These are phyloP conservation scores for Syrphus vitripennis DNA, from an alignment of 2,888 invertebrate species.

Conservation along the genomic window DNA sequence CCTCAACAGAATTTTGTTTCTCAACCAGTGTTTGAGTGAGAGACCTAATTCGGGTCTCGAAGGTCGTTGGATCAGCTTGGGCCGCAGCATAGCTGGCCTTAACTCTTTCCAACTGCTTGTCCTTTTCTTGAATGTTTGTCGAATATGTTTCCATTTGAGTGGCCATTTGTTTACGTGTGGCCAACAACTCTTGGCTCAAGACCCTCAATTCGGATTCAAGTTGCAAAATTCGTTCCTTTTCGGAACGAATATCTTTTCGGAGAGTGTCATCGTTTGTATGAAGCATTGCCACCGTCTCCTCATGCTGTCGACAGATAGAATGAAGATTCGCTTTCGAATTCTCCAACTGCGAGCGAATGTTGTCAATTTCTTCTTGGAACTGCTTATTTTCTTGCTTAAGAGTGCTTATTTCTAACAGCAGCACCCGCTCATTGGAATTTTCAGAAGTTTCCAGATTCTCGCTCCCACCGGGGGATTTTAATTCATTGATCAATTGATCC, in stretches of 20 bases:
- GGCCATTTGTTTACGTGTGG: constrained; percentile 80
- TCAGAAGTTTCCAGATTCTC: constrained; percentile 6
- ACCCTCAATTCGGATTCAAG: constrained; percentile 79
- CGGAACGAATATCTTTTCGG: constrained; percentile 75
- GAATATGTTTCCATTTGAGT: constrained; percentile 77
- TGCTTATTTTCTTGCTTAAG: constrained; percentile 80
- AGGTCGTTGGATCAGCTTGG: constrained; percentile 74
- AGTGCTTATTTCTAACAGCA: constrained; percentile 85
- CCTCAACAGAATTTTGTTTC: constrained; percentile 93
- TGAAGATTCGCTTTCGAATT: constrained; percentile 69
- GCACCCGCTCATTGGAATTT: constrained; percentile 73
- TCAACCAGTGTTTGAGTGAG: constrained; percentile 92
- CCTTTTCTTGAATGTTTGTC: constrained; percentile 78
- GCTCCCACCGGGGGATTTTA: constrained; percentile 79
- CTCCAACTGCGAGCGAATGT: constrained; percentile 74
- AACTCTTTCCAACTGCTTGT: constrained; percentile 82
- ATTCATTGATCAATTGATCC: constrained; percentile 86
- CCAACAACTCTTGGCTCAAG: constrained; percentile 79
- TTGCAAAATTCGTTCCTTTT: constrained; percentile 81
- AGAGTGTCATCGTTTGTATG: constrained; percentile 74
- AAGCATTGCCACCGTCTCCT: constrained; percentile 70
- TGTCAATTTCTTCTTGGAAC: constrained; percentile 74
- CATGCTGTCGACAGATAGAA: constrained; percentile 73
- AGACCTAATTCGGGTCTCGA: constrained; percentile 81
- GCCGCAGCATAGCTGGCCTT: constrained; percentile 77